A percentile compares a stretch with the other conserved stretches of the same genome.
Evolutionary conservation across 2,888 invertebrate genomes (phyloP).

Genomic region (Drosophila imparisetae): DNA sequence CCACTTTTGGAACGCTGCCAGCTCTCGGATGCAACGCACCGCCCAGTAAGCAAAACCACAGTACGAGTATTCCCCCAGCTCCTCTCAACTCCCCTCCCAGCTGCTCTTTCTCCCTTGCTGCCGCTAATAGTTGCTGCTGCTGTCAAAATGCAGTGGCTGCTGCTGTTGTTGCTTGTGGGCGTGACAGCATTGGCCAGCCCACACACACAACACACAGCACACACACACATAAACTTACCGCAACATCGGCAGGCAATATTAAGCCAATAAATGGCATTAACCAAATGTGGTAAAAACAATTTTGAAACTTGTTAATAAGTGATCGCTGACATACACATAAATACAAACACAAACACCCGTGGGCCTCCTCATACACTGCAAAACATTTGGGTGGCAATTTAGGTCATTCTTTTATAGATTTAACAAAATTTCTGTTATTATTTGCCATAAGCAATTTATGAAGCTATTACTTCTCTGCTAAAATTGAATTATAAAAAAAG

Average conservation of each 20-base stretch:
- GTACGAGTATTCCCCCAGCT: background rate
- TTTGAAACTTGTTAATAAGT: constrained; percentile 78
- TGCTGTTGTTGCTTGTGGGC: constrained; percentile 39
- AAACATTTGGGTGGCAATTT: constrained; percentile 21
- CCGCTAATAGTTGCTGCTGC: constrained; percentile 37
- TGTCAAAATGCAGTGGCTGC: constrained; percentile 58
- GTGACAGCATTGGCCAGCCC: constrained; percentile 45
- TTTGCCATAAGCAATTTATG: background rate
- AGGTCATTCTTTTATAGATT: background rate
- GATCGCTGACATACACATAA: constrained; percentile 47
- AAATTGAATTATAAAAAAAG: background rate
- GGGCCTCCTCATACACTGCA: constrained; percentile 8
- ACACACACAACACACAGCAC: constrained; percentile 38
- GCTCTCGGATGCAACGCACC: constrained; percentile 66
- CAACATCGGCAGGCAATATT: constrained; percentile 57
- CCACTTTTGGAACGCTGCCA: constrained; percentile 52
- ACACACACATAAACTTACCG: constrained; percentile 36
- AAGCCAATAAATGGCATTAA: constrained; percentile 78
- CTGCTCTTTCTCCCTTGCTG: constrained; percentile 13
- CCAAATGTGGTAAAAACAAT: constrained; percentile 79
- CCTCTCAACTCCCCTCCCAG: background rate
- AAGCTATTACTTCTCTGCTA: background rate
- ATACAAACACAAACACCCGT: constrained; percentile 17
- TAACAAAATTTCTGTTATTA: background rate
- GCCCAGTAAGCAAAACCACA: constrained; percentile 18